A percentile compares a stretch with the other conserved stretches of the same genome.
phyloP scores from a whole-genome alignment of 2,113 vertebrate genomes.

The Syrrhaptes paradoxus region DNA sequence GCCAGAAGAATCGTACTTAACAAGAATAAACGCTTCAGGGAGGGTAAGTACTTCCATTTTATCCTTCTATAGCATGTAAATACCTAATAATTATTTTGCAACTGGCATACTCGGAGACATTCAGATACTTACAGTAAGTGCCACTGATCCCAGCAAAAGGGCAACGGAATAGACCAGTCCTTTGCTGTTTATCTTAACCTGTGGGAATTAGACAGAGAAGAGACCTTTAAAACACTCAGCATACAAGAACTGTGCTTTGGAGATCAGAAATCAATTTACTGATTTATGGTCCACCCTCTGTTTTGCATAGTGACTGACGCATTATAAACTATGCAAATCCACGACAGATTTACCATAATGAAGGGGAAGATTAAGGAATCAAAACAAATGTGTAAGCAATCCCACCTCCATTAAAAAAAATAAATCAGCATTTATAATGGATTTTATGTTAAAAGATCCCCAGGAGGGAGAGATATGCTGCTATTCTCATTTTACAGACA shows the following conservation, averaged over 20 bases:
- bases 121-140: conserved; percentile 88
- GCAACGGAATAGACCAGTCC: conserved; percentile 93
- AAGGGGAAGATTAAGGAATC: neutral
- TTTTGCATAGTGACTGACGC: neutral
- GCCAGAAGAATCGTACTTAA: neutral
- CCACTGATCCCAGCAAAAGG: conserved; percentile 92
- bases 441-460: neutral
- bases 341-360: neutral
- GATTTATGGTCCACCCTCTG: neutral
- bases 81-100: neutral
- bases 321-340: neutral
- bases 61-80: neutral
- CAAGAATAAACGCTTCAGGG: neutral
- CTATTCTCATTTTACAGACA: neutral
- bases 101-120: neutral
- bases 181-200: conserved; percentile 96
- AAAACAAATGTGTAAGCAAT: neutral
- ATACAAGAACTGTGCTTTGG: neutral
- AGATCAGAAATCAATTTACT: neutral
- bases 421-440: neutral
- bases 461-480: neutral
- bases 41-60: neutral
- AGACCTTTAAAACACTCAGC: neutral
- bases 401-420: neutral
- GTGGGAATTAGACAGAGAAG: neutral